Evolutionary conservation across 2,888 invertebrate genomes (phyloP).

Genomic region (Melinaea menophilus): DNA sequence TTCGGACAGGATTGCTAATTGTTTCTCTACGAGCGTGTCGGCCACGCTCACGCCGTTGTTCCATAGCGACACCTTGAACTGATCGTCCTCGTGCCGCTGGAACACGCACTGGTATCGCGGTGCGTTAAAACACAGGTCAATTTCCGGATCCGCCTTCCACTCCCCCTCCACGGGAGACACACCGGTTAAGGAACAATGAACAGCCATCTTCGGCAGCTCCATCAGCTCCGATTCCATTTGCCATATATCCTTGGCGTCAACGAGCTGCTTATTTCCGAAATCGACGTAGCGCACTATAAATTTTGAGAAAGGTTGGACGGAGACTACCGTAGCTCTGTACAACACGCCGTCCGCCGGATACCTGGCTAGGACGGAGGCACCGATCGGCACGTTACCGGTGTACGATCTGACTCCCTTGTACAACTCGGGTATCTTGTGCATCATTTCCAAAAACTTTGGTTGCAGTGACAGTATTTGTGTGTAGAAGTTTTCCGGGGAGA

Average conservation of each 20-base stretch:
- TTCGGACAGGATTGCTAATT: slow-evolving; percentile 63
- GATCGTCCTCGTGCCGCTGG: slow-evolving; percentile 65
- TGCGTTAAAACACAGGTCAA: slow-evolving; percentile 80
- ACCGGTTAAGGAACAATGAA: slow-evolving; percentile 81
- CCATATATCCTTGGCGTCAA: slow-evolving; percentile 82
- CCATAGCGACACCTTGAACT: slow-evolving; percentile 70
- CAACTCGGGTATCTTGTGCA: slow-evolving; percentile 83
- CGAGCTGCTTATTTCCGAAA: slow-evolving; percentile 84
- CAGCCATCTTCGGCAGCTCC: slow-evolving; percentile 82
- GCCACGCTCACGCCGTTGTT: slow-evolving; percentile 69
- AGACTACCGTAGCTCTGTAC: slow-evolving; percentile 82
- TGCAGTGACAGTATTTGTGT: slow-evolving; percentile 75
- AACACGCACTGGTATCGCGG: slow-evolving; percentile 79
- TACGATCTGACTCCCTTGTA: slow-evolving; percentile 77
- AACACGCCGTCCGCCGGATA: slow-evolving; percentile 84
- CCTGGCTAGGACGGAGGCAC: slow-evolving; percentile 82
- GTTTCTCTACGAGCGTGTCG: slow-evolving; percentile 67
- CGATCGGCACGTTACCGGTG: slow-evolving; percentile 68
- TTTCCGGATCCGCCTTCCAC: slow-evolving; percentile 77
- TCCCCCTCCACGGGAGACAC: slow-evolving; percentile 77
- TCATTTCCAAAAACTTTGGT: slow-evolving; percentile 80
- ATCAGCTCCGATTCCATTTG: slow-evolving; percentile 82
- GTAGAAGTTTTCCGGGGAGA: slow-evolving; percentile 85
- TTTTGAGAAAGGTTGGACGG: slow-evolving; percentile 76
- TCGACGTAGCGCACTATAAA: slow-evolving; percentile 86